Evolutionary conservation across 2,113 vertebrate genomes (phyloP).

Genomic region (Callionymus lyra): DNA sequence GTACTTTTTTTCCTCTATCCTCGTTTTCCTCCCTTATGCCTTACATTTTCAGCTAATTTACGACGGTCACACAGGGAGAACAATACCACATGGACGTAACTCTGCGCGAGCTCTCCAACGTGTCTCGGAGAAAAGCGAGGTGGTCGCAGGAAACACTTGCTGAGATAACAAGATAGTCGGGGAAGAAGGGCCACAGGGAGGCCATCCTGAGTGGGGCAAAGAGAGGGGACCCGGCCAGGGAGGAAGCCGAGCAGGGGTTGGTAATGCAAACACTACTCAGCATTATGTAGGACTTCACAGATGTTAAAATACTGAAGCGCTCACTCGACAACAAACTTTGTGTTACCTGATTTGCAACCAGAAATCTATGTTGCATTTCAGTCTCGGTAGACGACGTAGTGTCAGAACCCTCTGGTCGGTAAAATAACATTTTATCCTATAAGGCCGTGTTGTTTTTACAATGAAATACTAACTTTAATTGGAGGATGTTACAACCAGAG

Average conservation of each 20-base stretch:
- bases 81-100: slow-evolving; percentile 52
- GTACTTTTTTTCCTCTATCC: slow-evolving; percentile 46
- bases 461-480: too few relatives aligned
- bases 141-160: slow-evolving; percentile 64
- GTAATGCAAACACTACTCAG: background rate
- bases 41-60: slow-evolving; percentile 68
- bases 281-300: too few relatives aligned
- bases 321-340: too few relatives aligned
- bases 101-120: slow-evolving; percentile 35
- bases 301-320: too few relatives aligned
- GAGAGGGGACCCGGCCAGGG: slow-evolving; percentile 8
- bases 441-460: too few relatives aligned
- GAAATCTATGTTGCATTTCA: too few relatives aligned
- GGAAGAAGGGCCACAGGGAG: slow-evolving; percentile 49
- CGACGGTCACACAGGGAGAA: slow-evolving; percentile 47
- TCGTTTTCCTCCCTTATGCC: slow-evolving; percentile 35
- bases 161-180: slow-evolving; percentile 70
- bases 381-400: too few relatives aligned
- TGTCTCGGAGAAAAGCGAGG: slow-evolving; percentile 50
- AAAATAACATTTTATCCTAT: too few relatives aligned
- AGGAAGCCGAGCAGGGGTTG: slow-evolving; percentile 5
- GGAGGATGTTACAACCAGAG: too few relatives aligned
- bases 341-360: too few relatives aligned
- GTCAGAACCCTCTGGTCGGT: too few relatives aligned
- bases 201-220: slow-evolving; percentile 21